These are phyloP conservation scores for Ranitomeya variabilis DNA, from an alignment of 2,113 vertebrate genomes.

Conservation along the genomic window DNA sequence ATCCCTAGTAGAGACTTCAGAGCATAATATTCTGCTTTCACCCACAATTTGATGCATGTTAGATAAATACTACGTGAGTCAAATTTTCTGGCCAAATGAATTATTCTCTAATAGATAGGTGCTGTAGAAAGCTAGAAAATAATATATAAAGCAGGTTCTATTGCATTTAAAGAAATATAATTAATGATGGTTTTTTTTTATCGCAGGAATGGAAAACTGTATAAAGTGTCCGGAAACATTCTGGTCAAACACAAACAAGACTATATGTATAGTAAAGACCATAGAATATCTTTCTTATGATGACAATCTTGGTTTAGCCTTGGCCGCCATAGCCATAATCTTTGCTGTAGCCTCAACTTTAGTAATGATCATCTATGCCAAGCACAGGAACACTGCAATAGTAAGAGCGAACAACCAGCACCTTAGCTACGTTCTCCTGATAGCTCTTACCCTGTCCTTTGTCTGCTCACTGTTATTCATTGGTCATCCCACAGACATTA, in stretches of 20 bases:
- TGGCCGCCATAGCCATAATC: slow-evolving; percentile 66
- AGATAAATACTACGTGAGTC: too few relatives aligned
- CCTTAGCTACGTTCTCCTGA: slow-evolving; percentile 73
- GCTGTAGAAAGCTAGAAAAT: too few relatives aligned
- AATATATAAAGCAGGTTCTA: too few relatives aligned
- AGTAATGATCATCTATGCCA: slow-evolving; percentile 67
- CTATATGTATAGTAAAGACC: slow-evolving; percentile 13
- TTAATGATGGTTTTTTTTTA: neutral
- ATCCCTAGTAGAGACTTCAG: too few relatives aligned
- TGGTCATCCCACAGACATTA: slow-evolving; percentile 70
- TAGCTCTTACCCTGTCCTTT: slow-evolving; percentile 59
- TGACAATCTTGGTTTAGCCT: slow-evolving; percentile 71
- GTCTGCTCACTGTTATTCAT: slow-evolving; percentile 74
- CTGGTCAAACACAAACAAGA: neutral
- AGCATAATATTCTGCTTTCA: too few relatives aligned
- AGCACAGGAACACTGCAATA: slow-evolving; percentile 69
- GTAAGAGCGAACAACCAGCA: slow-evolving; percentile 75
- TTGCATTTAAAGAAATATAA: too few relatives aligned
- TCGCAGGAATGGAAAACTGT: slow-evolving; percentile 39
- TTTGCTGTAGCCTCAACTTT: slow-evolving; percentile 65
- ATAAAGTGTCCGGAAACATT: slow-evolving; percentile 9
- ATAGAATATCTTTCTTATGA: slow-evolving; percentile 73
- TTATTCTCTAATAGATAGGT: too few relatives aligned
- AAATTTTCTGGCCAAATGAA: too few relatives aligned
- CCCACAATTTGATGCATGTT: too few relatives aligned